Evolutionary conservation across 2,888 invertebrate genomes (phyloP), one percentile per base, ranked within the genome.

Genomic region (Pegoplata infirma): DNA sequence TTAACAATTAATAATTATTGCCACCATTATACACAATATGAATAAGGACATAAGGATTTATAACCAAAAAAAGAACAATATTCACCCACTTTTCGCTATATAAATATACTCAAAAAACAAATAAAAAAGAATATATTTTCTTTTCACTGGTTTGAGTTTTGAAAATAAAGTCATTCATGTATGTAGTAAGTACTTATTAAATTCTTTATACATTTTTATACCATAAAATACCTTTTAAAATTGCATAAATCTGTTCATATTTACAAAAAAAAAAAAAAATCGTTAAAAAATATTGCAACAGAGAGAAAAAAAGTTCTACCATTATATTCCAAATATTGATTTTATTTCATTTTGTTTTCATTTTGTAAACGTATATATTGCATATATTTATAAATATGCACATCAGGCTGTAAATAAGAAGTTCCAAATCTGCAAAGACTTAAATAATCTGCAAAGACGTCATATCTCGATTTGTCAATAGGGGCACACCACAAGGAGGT

Each of bases 191-290:
- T 32, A 32, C 32, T 32, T 32, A 32, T 32, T 32, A 32, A 40
- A 40, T 40, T 40, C 36, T n/a, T 40, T 40, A 40, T 40, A 40
- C 10, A 5, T n/a, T n/a, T 40, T 40, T n/a, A 40, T n/a, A 12
- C 36, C 5, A 40, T n/a, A 40, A 40, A 40, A 40, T 32, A 21
- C 51, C 40, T 28, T 14, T 25, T 16, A 21, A 71, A 61, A 61
- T 53, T 53, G 74, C 49, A 75, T 75, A 64, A 79, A 75, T 79
- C 79, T 71, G 36, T 40, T 4, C 36, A n/a, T 40, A n/a, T 40
- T 12, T n/a, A 4, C n/a, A n/a, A 40, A 40, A 32, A 40, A 25
- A 5, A 1, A 56, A 8, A 49, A 56, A n/a, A n/a, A 23, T n/a
- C n/a, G n/a, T n/a, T n/a, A n/a, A 44, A 59, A 47, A 21, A 49